These are phyloP conservation scores for Polia nebulosa DNA, from an alignment of 2,888 invertebrate genomes.

Conservation along the genomic window DNA sequence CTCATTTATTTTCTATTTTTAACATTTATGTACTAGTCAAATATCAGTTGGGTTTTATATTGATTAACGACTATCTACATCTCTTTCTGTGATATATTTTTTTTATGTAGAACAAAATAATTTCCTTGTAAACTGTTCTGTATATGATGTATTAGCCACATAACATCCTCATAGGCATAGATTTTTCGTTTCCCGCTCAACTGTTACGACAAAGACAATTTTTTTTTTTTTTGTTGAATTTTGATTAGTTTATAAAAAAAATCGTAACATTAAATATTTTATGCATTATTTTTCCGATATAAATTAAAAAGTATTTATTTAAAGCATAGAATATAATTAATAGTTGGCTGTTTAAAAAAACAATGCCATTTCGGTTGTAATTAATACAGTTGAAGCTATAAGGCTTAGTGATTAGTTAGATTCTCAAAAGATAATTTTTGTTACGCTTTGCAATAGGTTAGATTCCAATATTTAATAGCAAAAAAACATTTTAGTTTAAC, in stretches of 20 bases:
- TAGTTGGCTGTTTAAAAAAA: constrained; percentile 65
- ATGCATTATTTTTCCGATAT: constrained; percentile 52
- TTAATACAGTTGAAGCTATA: constrained; percentile 74
- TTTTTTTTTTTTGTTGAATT: constrained; percentile 61
- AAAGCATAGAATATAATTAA: constrained; percentile 49
- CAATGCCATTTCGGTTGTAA: constrained; percentile 78
- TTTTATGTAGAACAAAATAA: constrained; percentile 85
- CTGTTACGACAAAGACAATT: constrained; percentile 68
- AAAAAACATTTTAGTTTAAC: constrained; percentile 80
- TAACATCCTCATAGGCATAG: constrained; percentile 81
- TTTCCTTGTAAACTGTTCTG: constrained; percentile 71
- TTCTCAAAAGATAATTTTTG: constrained; percentile 84
- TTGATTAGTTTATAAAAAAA: constrained; percentile 62
- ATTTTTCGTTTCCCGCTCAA: constrained; percentile 70
- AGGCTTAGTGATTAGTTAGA: constrained; percentile 87
- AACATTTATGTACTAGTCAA: constrained; percentile 86
- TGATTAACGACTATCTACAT: constrained; percentile 76
- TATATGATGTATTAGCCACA: constrained; percentile 84
- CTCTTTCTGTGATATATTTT: constrained; percentile 86
- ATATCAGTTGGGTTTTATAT: constrained; percentile 80
- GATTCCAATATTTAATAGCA: constrained; percentile 80
- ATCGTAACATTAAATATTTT: constrained; percentile 56
- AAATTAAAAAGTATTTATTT: constrained; percentile 64
- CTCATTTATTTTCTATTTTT: constrained; percentile 76
- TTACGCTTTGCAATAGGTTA: constrained; percentile 86